These are phyloP conservation scores for Dufourea novaeangliae DNA, from an alignment of 1,140 invertebrate genomes.

Conservation along the genomic window DNA sequence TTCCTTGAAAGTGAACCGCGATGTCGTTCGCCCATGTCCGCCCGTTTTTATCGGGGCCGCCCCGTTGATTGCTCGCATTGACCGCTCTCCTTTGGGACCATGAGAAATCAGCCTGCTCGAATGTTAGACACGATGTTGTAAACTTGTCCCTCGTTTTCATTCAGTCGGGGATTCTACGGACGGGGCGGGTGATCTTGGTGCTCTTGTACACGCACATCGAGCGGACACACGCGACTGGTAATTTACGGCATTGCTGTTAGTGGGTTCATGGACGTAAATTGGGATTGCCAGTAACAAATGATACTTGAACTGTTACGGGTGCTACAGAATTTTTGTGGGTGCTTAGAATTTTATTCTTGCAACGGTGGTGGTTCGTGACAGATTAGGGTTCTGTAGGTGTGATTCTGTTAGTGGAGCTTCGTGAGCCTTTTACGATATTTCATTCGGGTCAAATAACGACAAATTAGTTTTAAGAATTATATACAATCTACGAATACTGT, in stretches of 20 bases:
- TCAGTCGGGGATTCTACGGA: no score
- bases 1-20: slow-evolving; percentile 4
- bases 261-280: neutral
- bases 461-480: no score
- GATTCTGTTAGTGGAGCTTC: no score
- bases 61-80: slow-evolving; percentile 34
- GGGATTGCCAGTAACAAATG: neutral
- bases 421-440: no score
- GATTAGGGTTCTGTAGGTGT: no score
- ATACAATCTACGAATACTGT: no score
- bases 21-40: slow-evolving; percentile 17
- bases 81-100: slow-evolving; percentile 13
- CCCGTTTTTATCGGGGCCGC: slow-evolving; percentile 27
- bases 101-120: neutral
- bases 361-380: no score
- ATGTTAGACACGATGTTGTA: neutral
- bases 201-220: neutral
- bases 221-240: neutral
- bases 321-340: no score
- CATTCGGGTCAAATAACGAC: no score
- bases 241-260: neutral
- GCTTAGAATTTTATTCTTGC: neutral
- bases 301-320: neutral
- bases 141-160: slow-evolving; percentile 10
- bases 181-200: neutral